Conservation (phyloP, 2,888 invertebrate genomes). For the Mechanitis messenoides region DNA sequence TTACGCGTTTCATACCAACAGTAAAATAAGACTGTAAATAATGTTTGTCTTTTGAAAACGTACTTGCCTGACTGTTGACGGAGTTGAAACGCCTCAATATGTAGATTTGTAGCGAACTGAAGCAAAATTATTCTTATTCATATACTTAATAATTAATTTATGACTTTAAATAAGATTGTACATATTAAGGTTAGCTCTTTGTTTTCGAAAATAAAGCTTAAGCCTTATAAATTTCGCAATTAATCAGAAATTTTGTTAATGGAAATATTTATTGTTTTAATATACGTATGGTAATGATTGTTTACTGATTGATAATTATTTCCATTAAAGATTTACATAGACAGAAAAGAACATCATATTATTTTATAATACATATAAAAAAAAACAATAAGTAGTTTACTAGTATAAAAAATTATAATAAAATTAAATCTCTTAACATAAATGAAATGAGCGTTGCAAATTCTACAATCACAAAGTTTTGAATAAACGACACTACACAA, state of each 20-base stretch:
- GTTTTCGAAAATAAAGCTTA: too few species aligned
- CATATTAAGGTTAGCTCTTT: too few species aligned
- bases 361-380: not conserved
- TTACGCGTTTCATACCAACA: not conserved
- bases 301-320: too few species aligned
- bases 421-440: not conserved
- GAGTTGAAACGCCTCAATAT: not conserved
- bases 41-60: not conserved
- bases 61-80: not conserved
- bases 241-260: too few species aligned
- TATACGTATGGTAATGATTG: too few species aligned
- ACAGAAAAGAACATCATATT: too few species aligned
- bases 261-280: too few species aligned
- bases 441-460: not conserved
- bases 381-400: too few species aligned
- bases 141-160: not conserved
- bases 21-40: constrained; percentile 3
- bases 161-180: too few species aligned
- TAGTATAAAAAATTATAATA: too few species aligned
- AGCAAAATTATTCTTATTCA: not conserved
- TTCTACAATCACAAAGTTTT: not conserved
- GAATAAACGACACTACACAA: constrained; percentile 3
- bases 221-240: too few species aligned
- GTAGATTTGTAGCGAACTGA: not conserved
- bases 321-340: too few species aligned